Evolutionary conservation across 2,888 invertebrate genomes (phyloP).

Genomic region (Bombyx huttoni): DNA sequence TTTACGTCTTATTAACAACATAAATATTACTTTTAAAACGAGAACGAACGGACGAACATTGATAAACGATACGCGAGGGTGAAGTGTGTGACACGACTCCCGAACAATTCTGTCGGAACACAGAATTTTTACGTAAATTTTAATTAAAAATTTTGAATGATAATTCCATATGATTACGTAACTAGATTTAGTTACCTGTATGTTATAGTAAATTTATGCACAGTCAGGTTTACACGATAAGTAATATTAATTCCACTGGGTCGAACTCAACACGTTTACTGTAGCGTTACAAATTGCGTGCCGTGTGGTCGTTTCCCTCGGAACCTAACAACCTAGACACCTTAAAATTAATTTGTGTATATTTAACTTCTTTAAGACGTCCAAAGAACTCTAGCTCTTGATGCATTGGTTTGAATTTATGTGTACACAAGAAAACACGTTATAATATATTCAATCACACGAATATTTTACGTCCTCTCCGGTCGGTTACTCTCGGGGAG

Average conservation of each 20-base stretch:
- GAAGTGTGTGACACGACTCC: no score
- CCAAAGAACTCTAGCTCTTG: neutral
- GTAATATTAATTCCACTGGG: neutral
- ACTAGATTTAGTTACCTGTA: neutral
- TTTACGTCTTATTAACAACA: no score
- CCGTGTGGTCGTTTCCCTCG: neutral
- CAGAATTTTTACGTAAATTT: no score
- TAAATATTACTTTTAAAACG: no score
- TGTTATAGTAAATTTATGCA: neutral
- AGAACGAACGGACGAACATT: no score
- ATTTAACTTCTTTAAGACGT: neutral
- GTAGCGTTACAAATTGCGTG: neutral
- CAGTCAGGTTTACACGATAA: neutral
- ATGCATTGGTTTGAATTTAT: neutral
- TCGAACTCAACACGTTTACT: neutral
- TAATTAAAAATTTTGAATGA: no score
- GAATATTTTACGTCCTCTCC: neutral
- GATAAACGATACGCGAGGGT: no score
- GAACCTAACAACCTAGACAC: neutral
- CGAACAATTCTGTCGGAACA: no score
- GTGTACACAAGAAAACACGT: neutral
- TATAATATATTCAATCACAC: neutral
- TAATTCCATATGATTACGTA: no score
- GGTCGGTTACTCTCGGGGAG: neutral
- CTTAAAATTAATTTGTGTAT: neutral